Evolutionary conservation across 1,140 invertebrate species (phyloP), one percentile per base, ranked within the genome.

Genomic region (honey bee (Apis mellifera)): DNA sequence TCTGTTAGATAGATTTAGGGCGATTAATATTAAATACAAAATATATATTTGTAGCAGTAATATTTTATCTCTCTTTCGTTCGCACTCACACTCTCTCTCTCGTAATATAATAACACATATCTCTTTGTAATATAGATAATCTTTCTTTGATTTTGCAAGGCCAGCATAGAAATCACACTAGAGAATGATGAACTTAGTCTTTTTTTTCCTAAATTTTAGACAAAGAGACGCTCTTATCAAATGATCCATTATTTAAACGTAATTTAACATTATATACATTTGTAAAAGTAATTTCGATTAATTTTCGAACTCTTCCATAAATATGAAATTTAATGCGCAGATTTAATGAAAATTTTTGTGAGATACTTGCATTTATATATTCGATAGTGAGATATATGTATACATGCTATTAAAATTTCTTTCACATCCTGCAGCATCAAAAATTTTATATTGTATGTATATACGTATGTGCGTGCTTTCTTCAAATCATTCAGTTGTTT

Each of bases 111-210:
- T 90, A 92, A 89, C 88, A 87, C 83, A 91, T 91, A 86, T 88
- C 79, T 90, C 85, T 90, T 71, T 89, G 76, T 90, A 87, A 90
- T 89, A 90, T 85, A 90, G 79, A 86, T 86, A 89, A 89, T 87
- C 80, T 92, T 92, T 92, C 89, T 93, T 93, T 92, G 90, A 93
- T 93, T 93, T 93, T 91, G 86, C 91, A 93, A 94, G 92, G 92
- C 93, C 92, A 93, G 92, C 89, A 90, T 93, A 93, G 88, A 93
- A 93, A 93, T 93, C 92, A 92, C 93, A 93, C 91, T 91, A 92
- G 89, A 91, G 54, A 90, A 87, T 92, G 87, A 86, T 92, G 90
- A 92, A 92, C 86, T 89, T 88, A 90, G 86, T 88, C 90, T 87
- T 86, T 76, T 86, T 65, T 75, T 32, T 66, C 48, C 54, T 83